Percentiles rank a stretch among this genome's conserved stretches.
phyloP scores from a whole-genome alignment of 2,888 invertebrate species.

The Agrochola lota region DNA sequence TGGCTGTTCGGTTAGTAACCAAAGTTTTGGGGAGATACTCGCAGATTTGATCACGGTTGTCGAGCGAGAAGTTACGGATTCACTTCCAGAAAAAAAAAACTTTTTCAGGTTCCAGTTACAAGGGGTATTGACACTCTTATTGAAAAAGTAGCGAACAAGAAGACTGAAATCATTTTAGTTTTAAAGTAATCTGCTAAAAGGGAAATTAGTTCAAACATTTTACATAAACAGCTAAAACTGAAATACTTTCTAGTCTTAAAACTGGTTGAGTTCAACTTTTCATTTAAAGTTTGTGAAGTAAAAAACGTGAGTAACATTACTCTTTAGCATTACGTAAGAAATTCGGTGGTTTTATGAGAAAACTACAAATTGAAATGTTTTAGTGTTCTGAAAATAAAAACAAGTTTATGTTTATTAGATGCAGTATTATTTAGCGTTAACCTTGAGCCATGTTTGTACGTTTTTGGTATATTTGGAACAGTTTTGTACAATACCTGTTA shows the following conservation, averaged over 20 bases:
- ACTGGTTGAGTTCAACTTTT: conserved; percentile 12
- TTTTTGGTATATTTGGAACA: neutral
- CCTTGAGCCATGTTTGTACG: conserved; percentile 48
- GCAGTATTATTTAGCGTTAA: conserved; percentile 16
- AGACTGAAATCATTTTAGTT: conserved; percentile 24
- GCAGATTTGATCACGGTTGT: neutral
- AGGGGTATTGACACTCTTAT: neutral
- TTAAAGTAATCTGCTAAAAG: conserved; percentile 45
- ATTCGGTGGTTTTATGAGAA: conserved; percentile 22
- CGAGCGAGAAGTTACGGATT: neutral
- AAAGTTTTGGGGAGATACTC: neutral
- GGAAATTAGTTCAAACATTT: conserved; percentile 25
- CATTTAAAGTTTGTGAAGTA: conserved; percentile 25
- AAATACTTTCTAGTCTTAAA: conserved; percentile 14
- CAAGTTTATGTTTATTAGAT: conserved; percentile 40
- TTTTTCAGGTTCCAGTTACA: neutral
- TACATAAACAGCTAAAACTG: conserved; percentile 7
- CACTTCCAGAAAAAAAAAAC: neutral
- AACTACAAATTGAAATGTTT: conserved; percentile 54
- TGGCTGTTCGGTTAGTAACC: neutral
- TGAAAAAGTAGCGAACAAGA: neutral
- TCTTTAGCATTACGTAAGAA: conserved; percentile 9
- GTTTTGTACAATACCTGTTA: conserved; percentile 26
- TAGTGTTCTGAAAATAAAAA: conserved; percentile 36
- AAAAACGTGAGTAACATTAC: conserved; percentile 29